Evolutionary conservation across 2,113 vertebrate genomes (phyloP), one percentile per base, ranked within the genome.

Genomic region (Albula glossodonta): DNA sequence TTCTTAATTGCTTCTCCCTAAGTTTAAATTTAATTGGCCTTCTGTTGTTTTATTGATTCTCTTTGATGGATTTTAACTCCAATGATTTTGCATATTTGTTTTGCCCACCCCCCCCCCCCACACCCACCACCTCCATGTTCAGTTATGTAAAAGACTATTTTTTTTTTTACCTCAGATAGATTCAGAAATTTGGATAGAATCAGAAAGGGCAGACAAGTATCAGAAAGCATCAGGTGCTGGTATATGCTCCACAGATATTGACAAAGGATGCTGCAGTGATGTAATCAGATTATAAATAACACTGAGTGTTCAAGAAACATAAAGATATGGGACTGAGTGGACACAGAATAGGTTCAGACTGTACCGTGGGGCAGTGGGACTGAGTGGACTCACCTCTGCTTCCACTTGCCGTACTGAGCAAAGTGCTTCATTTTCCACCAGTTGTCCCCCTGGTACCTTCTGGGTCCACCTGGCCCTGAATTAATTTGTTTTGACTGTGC

Each of bases 31-130:
- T 88, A 84, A 87, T 88, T 80, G 85, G 66, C 49, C 83, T 48
- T 79, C 41, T 53, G 77, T 86, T 86, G 82, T 81, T 86, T 49
- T 83, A 88, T 86, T 87, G 86, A 83, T 84, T 86, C 60, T 12
- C 66, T 86, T 89, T 88, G 86, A 87, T 87, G 78, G 83, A 49
- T 77, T 87, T 81, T 77, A 88, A 84, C 88, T 82, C 57, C 82
- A 60, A 78, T 86, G 51, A 51, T 81, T 80, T 85, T 80, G 25
- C 19, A 51, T 25, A 51, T 74, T 13, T 41, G 49, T 85, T 66
- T 80, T 85, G n/a, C 31, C 31, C 31, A 41, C 31, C 31, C 31
- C 31, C 31, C 31, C 0, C 31, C 31, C 31, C 31, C 31, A 41
- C 31, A 0, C 31, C 31, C 31, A 41, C 31, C 31, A 41, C 31